Evolutionary conservation across 92 coral and sea anemone species (phyloP), one percentile per base, ranked within the genome.

Genomic region (Bergia puertoricense): DNA sequence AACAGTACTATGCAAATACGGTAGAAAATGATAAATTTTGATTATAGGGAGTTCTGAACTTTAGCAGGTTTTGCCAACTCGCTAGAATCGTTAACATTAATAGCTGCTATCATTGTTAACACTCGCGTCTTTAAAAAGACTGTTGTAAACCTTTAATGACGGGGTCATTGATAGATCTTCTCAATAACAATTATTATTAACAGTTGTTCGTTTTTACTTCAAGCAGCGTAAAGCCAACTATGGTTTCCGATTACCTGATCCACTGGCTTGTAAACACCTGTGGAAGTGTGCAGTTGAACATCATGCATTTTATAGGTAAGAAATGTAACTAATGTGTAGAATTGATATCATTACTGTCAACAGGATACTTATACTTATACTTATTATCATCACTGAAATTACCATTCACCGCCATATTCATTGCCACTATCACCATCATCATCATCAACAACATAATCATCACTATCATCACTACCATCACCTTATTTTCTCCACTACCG

Each of bases 201-300:
- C 30, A 30, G 30, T 30, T 13, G 16, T 18, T 57, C 13, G 66
- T 81, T 7, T n/a, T 22, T n/a, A 8, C 36, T 22, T 51, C 37
- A 22, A 71, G 13, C 86, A 97, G 99, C 98, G 96, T 14, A 97
- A 97, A 74, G 99, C 98, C 11, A 97, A 97, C 94, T 95, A 97
- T 90, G 99, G 98, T 41, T 97, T 97, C 92, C 92, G 99, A 44
- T 93, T 97, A 8, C 99, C 99, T 76, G 99, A 97, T 89, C 96
- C 98, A 23, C 80, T 96, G 91, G 99, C 99, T 20, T 97, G 98
- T 85, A 97, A 97, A 85, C 99, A 97, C 91, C 89, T 97, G 81
- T 97, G 99, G 99, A 97, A 94, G 76, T 97, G 99, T 89, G 94
- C 99, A 39, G 95, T 95, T 36, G 99, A 97, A 67, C 99, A 97